Base-by-base conservation (phyloP, 2,113 vertebrate genomes). In the Labrus mixtus region DNA sequence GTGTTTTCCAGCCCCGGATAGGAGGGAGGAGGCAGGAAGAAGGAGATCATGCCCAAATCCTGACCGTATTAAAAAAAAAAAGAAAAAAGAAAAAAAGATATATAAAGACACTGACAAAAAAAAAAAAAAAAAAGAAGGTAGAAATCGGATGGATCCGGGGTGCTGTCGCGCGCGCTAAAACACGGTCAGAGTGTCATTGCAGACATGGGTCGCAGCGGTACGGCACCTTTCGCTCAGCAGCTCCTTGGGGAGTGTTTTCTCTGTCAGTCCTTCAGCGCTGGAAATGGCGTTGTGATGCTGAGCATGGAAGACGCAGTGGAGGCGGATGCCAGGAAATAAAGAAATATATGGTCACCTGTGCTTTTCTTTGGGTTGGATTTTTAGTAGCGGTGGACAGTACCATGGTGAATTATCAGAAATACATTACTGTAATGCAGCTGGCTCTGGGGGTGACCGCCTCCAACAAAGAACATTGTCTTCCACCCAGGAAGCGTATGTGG, bases 351-450 rank as follows among this genome's bases (percentile, higher is more conserved):
- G 94, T 96, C 94, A 96, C 96, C 96, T 97, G 95, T 95, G 95
- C 95, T 96, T 96, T 94, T 91, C 95, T 95, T 95, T 95, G 95
- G 95, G 93, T 96, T 95, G 95, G 95, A 95, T 93, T 90, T 84
- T 87, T 87, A 93, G 95, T 94, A 94, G 95, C 94, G 95, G 95
- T 94, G 95, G 95, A 93, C 90, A 92, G 90, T 94, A 95, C 93
- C 96, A 97, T 95, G 95, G 97, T 99, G 96, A 98, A 98, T 95
- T 98, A 99, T 93, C 97, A 98, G 96, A 97, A 99, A 94, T 99
- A 99, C 95, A 97, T 98, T 94, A 98, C 97, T 94, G 97, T 98
- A 92, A 95, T 99, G 96, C 97, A 99, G 96, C 96, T 99, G 96
- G 97, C 97, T 95, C 95, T 98, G 93, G 97, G 97, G 95, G 97